These are phyloP conservation scores for Aurelia aurita complex sp. Pacific DNA, from an alignment of 30 jellyfish, hydroid and myxozoan genomes.

Conservation along the genomic window DNA sequence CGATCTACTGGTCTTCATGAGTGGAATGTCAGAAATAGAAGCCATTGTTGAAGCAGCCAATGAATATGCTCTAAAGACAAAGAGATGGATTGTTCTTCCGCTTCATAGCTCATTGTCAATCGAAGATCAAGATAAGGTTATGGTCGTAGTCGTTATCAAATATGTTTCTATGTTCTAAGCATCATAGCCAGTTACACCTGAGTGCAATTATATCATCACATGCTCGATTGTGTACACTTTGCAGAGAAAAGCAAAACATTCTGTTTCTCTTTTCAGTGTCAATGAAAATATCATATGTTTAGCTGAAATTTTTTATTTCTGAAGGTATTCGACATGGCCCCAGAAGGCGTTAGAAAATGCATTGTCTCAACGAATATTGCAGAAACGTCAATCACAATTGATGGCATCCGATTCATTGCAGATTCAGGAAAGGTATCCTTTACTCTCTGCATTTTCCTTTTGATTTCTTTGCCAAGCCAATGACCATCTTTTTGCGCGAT, in stretches of 20 bases:
- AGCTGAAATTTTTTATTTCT: no score
- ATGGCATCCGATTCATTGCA: slow-evolving; percentile 95
- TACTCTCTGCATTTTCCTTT: no score
- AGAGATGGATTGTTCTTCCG: slow-evolving; percentile 94
- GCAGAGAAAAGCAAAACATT: no score
- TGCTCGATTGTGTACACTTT: no score
- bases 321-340: slow-evolving; percentile 95
- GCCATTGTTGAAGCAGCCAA: slow-evolving; percentile 95
- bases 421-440: slow-evolving; percentile 96
- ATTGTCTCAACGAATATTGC: slow-evolving; percentile 97
- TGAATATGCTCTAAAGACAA: slow-evolving; percentile 82
- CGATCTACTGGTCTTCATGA: slow-evolving; percentile 91
- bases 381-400: slow-evolving; percentile 96
- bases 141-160: neutral
- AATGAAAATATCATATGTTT: no score
- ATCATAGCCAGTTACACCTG: no score
- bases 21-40: slow-evolving; percentile 95
- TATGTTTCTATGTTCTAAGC: neutral
- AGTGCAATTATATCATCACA: no score
- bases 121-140: slow-evolving; percentile 96
- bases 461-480: no score
- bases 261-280: no score
- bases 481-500: no score
- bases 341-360: slow-evolving; percentile 95
- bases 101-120: slow-evolving; percentile 90